Percentiles rank a stretch among this genome's conserved stretches.
phyloP scores from a whole-genome alignment of 2,113 vertebrate species.

The Danio rerio region GRCz12tu NC_133196.1:18680001-18680500 shows the following conservation, averaged over 20 bases:
- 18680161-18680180: constrained; percentile 64
- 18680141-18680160: constrained; percentile 66
- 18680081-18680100: too few species aligned
- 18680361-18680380: not conserved
- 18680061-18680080: too few species aligned
- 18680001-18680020: too few species aligned
- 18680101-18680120: too few species aligned
- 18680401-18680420: too few species aligned
- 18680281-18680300: constrained; percentile 47
- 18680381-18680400: not conserved
- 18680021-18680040: too few species aligned
- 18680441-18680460: too few species aligned
- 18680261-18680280: constrained; percentile 19
- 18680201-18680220: constrained; percentile 55
- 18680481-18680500: too few species aligned
- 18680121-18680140: too few species aligned
- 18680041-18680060: too few species aligned
- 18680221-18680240: constrained; percentile 63
- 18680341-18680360: constrained; percentile 24
- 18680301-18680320: constrained; percentile 46
- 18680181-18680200: constrained; percentile 60
- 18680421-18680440: too few species aligned
- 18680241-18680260: constrained; percentile 41
- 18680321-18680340: constrained; percentile 53
- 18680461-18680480: too few species aligned